Evolutionary conservation across 2,797 vertebrate genomes (phyloP).

Genomic region (Amblyraja radiata): DNA sequence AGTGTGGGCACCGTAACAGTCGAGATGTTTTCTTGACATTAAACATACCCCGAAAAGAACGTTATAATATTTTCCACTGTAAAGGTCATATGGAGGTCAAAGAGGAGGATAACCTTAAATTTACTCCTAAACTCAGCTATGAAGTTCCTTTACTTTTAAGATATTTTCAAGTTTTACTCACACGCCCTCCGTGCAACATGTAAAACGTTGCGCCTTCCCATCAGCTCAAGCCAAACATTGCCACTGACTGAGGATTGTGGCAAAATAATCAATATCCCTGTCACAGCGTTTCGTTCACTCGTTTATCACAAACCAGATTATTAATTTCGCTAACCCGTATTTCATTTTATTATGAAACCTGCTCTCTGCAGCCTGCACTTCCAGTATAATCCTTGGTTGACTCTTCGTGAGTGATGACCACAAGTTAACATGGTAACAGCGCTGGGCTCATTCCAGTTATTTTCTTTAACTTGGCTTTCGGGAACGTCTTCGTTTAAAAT

Average conservation of each 20-base stretch:
- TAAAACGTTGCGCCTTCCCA: not conserved
- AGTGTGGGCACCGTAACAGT: not conserved
- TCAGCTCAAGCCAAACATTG: not conserved
- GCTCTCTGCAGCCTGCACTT: not conserved
- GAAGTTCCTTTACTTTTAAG: not conserved
- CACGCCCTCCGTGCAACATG: not conserved
- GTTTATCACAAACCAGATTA: not conserved
- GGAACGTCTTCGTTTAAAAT: not conserved
- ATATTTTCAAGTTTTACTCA: not conserved
- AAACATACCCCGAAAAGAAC: constrained; percentile 10
- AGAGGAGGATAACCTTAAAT: not conserved
- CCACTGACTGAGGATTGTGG: not conserved
- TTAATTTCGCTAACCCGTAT: not conserved
- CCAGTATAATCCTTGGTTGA: too few relatives aligned
- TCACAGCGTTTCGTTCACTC: not conserved
- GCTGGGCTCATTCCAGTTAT: not conserved
- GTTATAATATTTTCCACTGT: constrained; percentile 29
- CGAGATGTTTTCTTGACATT: constrained; percentile 5
- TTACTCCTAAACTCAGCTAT: not conserved
- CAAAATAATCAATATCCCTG: not conserved
- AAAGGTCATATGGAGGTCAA: not conserved
- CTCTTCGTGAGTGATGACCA: too few relatives aligned
- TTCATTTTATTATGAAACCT: not conserved
- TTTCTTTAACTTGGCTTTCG: not conserved
- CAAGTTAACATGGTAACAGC: not conserved